These are phyloP conservation scores for Iguana delicatissima DNA, from an alignment of 2,797 vertebrate genomes.

Conservation along the genomic window DNA sequence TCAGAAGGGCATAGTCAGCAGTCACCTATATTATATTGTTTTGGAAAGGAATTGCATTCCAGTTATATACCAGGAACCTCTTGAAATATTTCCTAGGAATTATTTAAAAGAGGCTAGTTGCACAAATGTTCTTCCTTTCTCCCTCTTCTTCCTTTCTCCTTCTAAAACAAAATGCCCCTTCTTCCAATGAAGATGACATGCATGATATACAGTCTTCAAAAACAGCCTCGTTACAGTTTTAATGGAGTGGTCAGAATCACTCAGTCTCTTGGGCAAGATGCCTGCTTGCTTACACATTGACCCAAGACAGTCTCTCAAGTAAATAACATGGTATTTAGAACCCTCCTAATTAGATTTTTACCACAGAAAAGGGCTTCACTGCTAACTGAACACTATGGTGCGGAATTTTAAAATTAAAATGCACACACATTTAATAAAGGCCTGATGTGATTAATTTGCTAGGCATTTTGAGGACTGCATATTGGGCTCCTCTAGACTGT, in stretches of 20 bases:
- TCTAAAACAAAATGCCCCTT: conserved; percentile 8
- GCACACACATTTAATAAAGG: neutral
- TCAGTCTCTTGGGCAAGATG: conserved; percentile 58
- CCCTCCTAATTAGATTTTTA: conserved; percentile 70
- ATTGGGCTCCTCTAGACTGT: no score
- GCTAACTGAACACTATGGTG: neutral
- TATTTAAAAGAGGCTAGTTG: neutral
- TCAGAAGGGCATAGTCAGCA: neutral
- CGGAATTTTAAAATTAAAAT: conserved; percentile 24
- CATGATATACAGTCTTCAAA: conserved; percentile 7
- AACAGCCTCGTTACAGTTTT: conserved; percentile 64
- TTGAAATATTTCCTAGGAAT: conserved; percentile 20
- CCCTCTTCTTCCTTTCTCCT: neutral
- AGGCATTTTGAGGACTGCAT: no score
- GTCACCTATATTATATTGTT: neutral
- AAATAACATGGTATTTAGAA: conserved; percentile 68
- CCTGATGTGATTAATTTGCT: no score
- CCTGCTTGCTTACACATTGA: conserved; percentile 60
- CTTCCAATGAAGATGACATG: neutral
- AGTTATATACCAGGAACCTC: conserved; percentile 24
- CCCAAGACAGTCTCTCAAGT: conserved; percentile 62
- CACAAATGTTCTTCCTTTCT: neutral
- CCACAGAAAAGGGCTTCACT: conserved; percentile 48
- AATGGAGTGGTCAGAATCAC: conserved; percentile 51
- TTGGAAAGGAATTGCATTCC: conserved; percentile 5